Evolutionary conservation across 2,797 vertebrate genomes (phyloP).

Genomic region (Pachyuromys duprasi): DNA sequence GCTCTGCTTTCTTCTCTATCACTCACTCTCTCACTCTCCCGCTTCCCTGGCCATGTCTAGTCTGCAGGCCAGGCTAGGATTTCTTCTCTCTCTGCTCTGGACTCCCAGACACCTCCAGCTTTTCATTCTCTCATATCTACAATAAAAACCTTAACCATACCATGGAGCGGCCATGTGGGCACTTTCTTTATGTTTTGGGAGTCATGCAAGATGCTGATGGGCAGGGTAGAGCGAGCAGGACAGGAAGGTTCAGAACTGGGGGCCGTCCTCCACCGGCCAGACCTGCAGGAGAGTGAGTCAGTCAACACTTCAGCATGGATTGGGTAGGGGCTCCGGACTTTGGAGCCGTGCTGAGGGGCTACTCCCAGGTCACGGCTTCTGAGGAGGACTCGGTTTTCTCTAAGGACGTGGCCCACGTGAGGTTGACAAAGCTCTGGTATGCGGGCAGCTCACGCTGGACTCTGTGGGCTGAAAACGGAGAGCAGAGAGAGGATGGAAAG

Average conservation of each 20-base stretch:
- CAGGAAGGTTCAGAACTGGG: not conserved
- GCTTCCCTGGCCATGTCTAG: not conserved
- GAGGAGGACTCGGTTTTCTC: not conserved
- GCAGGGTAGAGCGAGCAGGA: not conserved
- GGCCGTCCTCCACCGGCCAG: not conserved
- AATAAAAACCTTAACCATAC: not conserved
- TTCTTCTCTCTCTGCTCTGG: not conserved
- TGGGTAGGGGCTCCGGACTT: not conserved
- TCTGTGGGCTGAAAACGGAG: not conserved
- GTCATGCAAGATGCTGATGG: not conserved
- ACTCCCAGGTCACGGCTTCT: not conserved
- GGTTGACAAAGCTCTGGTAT: not conserved
- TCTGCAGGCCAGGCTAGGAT: not conserved
- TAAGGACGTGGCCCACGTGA: not conserved
- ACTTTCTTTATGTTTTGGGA: too few relatives aligned
- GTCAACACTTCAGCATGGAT: not conserved
- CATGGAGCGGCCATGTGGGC: not conserved
- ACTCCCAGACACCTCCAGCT: not conserved
- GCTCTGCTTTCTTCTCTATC: not conserved
- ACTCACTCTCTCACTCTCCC: not conserved
- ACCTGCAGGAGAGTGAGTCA: not conserved
- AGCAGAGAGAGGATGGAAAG: not conserved
- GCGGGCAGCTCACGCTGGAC: not conserved
- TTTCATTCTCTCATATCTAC: not conserved
- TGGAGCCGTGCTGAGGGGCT: not conserved